phyloP scores from a whole-genome alignment of 2,113 vertebrate genomes.

The Psilopsiagon aymara region DNA sequence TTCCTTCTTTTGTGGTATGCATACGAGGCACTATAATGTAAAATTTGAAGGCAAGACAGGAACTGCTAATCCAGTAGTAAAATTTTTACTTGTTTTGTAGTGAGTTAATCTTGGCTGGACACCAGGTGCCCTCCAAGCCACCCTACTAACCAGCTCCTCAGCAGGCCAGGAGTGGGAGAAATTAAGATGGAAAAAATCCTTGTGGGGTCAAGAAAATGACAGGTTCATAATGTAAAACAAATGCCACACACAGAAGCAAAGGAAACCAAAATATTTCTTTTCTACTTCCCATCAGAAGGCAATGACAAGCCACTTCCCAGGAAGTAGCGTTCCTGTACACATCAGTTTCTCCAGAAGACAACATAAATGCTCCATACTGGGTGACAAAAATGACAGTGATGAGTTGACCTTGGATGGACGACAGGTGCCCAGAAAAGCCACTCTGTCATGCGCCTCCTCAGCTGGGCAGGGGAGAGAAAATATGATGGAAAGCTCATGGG shows the following conservation, averaged over 20 bases:
- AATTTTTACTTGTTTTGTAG: neutral
- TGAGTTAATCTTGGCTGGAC: neutral
- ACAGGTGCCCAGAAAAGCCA: neutral
- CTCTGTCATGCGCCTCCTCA: neutral
- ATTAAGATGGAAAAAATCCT: neutral
- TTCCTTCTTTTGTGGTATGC: neutral
- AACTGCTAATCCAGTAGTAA: neutral
- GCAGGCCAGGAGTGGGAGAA: neutral
- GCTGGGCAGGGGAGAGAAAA: neutral
- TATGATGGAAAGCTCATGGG: neutral
- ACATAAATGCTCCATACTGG: neutral
- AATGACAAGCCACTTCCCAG: too few species aligned
- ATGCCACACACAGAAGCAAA: neutral
- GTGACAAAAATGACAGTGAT: neutral
- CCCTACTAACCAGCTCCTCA: neutral
- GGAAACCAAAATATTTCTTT: neutral
- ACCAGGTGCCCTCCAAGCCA: neutral
- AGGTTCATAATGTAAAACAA: neutral
- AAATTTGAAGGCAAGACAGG: slow-evolving; percentile 26
- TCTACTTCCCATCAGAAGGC: neutral
- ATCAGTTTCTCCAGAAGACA: neutral
- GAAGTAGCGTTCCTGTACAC: neutral
- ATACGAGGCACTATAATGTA: neutral
- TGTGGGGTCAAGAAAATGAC: neutral
- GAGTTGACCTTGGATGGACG: neutral